These are phyloP conservation scores for Hapalemur alaotrensis DNA, from an alignment of 2,797 vertebrate species.

Conservation along the genomic window DNA sequence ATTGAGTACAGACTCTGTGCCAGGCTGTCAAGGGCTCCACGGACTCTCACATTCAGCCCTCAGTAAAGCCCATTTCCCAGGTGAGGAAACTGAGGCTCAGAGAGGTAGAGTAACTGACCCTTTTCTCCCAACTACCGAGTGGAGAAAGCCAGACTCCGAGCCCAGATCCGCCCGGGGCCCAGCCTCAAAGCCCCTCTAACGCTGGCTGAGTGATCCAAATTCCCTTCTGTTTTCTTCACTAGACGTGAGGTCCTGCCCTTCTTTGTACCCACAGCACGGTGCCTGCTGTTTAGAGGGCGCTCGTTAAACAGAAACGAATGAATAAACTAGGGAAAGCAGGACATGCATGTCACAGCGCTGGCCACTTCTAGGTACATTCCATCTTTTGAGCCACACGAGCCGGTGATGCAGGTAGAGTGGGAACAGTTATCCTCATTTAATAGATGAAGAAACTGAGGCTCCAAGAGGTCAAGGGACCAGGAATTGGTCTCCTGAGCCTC, in stretches of 20 bases:
- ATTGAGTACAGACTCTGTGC: not conserved
- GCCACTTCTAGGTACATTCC: not conserved
- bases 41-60: not conserved
- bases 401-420: not conserved
- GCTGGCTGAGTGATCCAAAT: not conserved
- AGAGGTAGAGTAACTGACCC: not conserved
- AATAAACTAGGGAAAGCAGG: rapidly evolving
- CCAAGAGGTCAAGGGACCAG: not conserved
- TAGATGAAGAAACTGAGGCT: not conserved
- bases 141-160: not conserved
- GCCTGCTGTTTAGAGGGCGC: not conserved
- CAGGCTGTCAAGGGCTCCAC: not conserved
- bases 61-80: not conserved
- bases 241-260: not conserved
- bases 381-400: not conserved
- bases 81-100: not conserved
- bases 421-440: not conserved
- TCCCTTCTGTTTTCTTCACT: not conserved
- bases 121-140: not conserved
- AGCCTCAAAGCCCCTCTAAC: not conserved
- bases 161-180: not conserved
- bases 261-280: not conserved
- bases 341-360: not conserved
- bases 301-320: not conserved
- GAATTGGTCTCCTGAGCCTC: not conserved